Conservation (phyloP, 23 tunicate species). For the Corella eumyota region DNA sequence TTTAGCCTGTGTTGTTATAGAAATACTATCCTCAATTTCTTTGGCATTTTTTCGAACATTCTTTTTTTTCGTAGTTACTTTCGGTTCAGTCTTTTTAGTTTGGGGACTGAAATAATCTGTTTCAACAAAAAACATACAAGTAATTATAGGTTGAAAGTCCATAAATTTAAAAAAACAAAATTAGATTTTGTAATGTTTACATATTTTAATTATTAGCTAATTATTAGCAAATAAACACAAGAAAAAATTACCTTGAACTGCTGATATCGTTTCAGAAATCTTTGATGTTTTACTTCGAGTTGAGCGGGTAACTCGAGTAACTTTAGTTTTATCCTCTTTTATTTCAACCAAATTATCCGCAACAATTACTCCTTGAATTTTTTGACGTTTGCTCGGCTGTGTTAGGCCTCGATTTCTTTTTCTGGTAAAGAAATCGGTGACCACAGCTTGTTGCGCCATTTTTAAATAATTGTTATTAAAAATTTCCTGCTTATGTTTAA, state of each 20-base stretch:
- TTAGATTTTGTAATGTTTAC: too few relatives aligned
- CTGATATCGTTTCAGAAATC: not conserved
- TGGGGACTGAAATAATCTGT: slow-evolving; percentile 16
- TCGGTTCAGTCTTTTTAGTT: not conserved
- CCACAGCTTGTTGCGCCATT: slow-evolving; percentile 32
- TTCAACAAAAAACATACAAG: not conserved
- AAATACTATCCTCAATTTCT: too few relatives aligned
- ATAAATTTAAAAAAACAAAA: too few relatives aligned
- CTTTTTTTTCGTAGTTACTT: too few relatives aligned
- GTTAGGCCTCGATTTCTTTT: slow-evolving; percentile 13
- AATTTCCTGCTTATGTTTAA: too few relatives aligned
- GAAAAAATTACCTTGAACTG: not conserved
- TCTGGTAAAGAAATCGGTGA: slow-evolving; percentile 22
- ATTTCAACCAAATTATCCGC: not conserved
- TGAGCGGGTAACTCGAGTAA: not conserved
- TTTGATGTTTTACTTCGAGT: slow-evolving; percentile 4
- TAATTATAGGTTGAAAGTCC: too few relatives aligned
- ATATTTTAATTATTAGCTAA: too few relatives aligned
- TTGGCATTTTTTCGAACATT: too few relatives aligned
- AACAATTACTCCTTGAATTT: not conserved
- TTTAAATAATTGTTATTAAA: too few relatives aligned
- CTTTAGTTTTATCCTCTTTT: not conserved
- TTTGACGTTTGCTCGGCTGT: slow-evolving; percentile 24
- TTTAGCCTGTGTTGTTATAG: slow-evolving; percentile 1
- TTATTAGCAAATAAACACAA: too few relatives aligned